Base-by-base conservation (phyloP, 2,888 invertebrate genomes). In the Seladonia tumulorum region DNA sequence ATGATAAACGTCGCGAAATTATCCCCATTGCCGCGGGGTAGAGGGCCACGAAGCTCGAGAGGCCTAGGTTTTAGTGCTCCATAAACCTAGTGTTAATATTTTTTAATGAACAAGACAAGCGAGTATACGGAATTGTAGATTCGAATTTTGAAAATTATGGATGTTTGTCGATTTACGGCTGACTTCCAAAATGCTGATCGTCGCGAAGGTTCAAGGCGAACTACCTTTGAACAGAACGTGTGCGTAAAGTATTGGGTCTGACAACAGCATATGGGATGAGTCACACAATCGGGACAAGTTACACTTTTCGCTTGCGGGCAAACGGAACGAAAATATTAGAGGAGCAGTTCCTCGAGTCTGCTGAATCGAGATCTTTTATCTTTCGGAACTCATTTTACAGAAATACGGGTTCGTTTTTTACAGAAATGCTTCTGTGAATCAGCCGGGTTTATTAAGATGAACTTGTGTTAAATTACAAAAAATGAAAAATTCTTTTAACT, bases 161-260 rank as follows among this genome's bases (percentile, higher is more conserved):
- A 14, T 14, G 4, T 42, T 42, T n/a, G n/a, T 42, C 14, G 7
- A 42, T 70, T 39, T 70, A 8, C 12, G 70, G 5, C 12, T n/a
- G 22, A 42, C 42, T n/a, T 42, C 70, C 14, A 42, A 70, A 42
- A 70, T n/a, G 70, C 42, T n/a, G 39, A 42, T 42, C 70, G 42
- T 12, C n/a, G 12, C n/a, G 12, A 42, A 70, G 70, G n/a, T 70
- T 70, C 70, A 42, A 70, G 70, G 39, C n/a, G n/a, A 42, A 42
- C 70, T 42, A 42, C 70, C 42, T 70, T n/a, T n/a, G 39, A n/a
- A 70, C 42, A n/a, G n/a, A 70, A 70, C 70, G 42, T n/a, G 70
- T 42, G 42, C 70, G 70, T 70, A 70, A 66, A 66, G 66, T 35
- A 66, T 66, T 66, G 35, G 35, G 35, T 18, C 66, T 35, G 66